Conservation (phyloP, 2,888 invertebrate genomes). For the Sinotaia quadrata region DNA sequence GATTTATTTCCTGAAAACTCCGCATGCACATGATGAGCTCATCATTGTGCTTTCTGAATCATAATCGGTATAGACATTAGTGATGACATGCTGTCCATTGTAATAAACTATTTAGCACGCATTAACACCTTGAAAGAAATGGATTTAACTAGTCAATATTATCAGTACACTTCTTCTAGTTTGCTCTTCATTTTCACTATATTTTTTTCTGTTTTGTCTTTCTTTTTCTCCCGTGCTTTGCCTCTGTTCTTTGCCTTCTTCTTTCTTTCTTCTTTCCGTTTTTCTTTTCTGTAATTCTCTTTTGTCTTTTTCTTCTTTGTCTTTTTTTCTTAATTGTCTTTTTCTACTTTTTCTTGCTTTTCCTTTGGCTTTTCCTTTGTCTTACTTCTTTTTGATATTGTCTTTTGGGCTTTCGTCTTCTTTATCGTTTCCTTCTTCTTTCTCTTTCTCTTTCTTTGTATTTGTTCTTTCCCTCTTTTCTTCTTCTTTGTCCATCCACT, state of each 20-base stretch:
- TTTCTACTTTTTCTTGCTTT: not conserved
- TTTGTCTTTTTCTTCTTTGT: not conserved
- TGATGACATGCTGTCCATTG: no score
- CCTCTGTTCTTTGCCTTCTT: not conserved
- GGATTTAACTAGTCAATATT: no score
- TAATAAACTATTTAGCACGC: no score
- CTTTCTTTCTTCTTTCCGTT: not conserved
- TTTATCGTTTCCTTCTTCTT: not conserved
- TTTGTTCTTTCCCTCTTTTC: not conserved
- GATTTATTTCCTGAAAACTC: no score
- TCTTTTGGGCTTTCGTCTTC: not conserved
- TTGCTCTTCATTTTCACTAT: not conserved
- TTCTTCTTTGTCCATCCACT: not conserved
- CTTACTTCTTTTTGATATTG: not conserved
- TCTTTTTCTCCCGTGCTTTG: not conserved
- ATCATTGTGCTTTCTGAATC: no score
- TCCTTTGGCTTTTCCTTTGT: not conserved
- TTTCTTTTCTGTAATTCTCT: not conserved
- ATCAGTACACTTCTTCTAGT: no score
- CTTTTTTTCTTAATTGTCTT: not conserved
- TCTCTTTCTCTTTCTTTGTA: not conserved
- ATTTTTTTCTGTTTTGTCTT: not conserved
- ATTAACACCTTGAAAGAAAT: no score
- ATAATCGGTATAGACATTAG: no score
- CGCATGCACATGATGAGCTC: no score